Base-by-base conservation (phyloP, 2,113 vertebrate species). In the Gallinago jamesoni region DNA sequence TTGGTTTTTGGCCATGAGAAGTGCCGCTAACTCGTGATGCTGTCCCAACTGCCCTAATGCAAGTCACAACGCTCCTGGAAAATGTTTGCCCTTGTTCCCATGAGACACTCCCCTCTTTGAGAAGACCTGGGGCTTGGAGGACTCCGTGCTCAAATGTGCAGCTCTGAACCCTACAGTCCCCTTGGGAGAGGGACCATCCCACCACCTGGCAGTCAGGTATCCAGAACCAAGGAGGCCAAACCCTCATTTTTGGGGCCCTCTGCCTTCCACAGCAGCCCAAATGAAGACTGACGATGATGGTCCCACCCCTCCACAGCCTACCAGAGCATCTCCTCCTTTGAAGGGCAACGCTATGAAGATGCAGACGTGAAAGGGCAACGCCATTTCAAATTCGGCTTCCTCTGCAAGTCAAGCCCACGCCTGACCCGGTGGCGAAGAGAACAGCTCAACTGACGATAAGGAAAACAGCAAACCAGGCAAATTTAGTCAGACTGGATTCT, bases 381-480 rank as follows among this genome's bases (percentile, higher is more conserved):
- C 48, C 80, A n/a, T 88, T 96, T 89, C 94, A 94, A 97, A 72
- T 52, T 79, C 27, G 17, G 55, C 80, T 95, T 96, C 43, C 43
- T 95, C 79, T 84, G 70, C 96, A 90, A 92, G 91, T 31, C 33
- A 97, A 97, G 88, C 93, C 90, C 94, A 92, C 25, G 43, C 60
- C 87, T 94, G 93, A 98, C 96, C 96, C 55, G 24, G 62, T 50
- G 92, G 95, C 16, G 55, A 95, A 95, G 94, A 96, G 90, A 97
- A 83, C 95, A 97, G 97, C 90, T 96, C 72, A 84, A 91, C 82
- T 87, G 92, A 86, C 87, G 98, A 98, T 98, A 98, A 98, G 97
- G 77, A 97, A 98, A 98, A 97, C 24, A 94, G 97, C 97, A 98
- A 93, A 93, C 69, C 67, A 90, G 96, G 95, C 93, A 97, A 96